phyloP scores from a whole-genome alignment of 1,140 invertebrate species.

The Meloidogyne exigua region DNA sequence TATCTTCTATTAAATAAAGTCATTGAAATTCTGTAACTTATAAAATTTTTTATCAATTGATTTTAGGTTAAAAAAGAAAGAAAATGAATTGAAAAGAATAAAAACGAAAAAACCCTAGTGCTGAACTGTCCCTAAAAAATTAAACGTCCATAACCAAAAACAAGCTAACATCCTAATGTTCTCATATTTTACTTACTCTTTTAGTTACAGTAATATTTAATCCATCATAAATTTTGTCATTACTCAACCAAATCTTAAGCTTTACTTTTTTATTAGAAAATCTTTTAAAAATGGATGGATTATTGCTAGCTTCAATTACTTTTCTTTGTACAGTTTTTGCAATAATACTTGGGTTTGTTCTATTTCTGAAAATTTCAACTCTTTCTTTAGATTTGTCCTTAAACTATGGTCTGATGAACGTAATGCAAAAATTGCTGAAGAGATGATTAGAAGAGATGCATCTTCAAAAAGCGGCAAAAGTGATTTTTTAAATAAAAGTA shows the following conservation, averaged over 20 bases:
- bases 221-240: no score
- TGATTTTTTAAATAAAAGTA: not conserved
- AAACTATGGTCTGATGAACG: slow-evolving; percentile 47
- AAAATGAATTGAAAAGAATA: no score
- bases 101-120: not conserved
- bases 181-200: no score
- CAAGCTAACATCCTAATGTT: not conserved
- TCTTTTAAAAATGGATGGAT: slow-evolving; percentile 9
- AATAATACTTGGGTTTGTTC: slow-evolving; percentile 24
- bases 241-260: no score
- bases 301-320: slow-evolving; percentile 25
- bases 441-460: not conserved
- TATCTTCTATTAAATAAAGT: not conserved
- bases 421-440: slow-evolving; percentile 16
- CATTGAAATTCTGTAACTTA: not conserved
- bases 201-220: not conserved
- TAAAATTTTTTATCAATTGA: no score
- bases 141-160: no score
- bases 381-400: slow-evolving; percentile 32
- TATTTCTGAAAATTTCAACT: not conserved
- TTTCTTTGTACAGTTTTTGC: slow-evolving; percentile 31
- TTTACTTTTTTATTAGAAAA: not conserved
- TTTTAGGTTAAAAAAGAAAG: no score
- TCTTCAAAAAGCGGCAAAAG: not conserved
- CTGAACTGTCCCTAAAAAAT: no score